Base-by-base conservation (phyloP, 2,888 invertebrate genomes). In the Meteorus cinctellus region DNA sequence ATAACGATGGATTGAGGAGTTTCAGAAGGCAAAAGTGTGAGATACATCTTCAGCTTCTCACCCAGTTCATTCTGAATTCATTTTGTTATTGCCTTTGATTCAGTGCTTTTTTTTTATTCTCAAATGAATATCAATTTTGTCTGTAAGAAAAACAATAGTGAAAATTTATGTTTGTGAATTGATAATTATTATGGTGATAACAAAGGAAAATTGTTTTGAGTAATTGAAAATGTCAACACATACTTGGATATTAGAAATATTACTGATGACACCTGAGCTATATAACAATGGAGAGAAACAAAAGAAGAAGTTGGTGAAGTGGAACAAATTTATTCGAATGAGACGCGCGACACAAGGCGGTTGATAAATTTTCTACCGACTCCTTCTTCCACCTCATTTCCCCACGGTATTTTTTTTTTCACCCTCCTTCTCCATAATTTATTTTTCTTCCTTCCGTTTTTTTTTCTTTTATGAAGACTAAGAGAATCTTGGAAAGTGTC, bases 311-410 rank as follows among this genome's bases (percentile, higher is more conserved):
- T 24, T 65, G 4, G 34, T 29, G 14, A 34, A 65, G 51, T 65
- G 51, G 51, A 72, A 72, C 72, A 59, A 72, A 55, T 62, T 62
- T 62, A 62, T 62, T 62, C 29, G 16, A 62, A 62, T 62, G 31
- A 62, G 62, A 62, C 62, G 31, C 62, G 19, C 55, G 24, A 55
- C 55, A 55, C 55, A 24, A 55, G 55, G 55, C 55, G 16, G 31
- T 31, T 62, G 62, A 62, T 31, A 62, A 62, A 62, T 62, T 62
- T 62, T 62, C 62, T n/a, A 62, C 27, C 27, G 16, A 29, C 4
- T 29, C 62, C 3, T 62, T 31, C n/a, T 31, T 62, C 62, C 62
- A 62, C 62, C 62, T 62, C 62, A 62, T 62, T 62, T 62, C 62
- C 62, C 62, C 12, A 31, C 62, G 59, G 16, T 34, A 19, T n/a